Conservation (phyloP, 2,113 vertebrate genomes). For the Heliornis fulica region DNA sequence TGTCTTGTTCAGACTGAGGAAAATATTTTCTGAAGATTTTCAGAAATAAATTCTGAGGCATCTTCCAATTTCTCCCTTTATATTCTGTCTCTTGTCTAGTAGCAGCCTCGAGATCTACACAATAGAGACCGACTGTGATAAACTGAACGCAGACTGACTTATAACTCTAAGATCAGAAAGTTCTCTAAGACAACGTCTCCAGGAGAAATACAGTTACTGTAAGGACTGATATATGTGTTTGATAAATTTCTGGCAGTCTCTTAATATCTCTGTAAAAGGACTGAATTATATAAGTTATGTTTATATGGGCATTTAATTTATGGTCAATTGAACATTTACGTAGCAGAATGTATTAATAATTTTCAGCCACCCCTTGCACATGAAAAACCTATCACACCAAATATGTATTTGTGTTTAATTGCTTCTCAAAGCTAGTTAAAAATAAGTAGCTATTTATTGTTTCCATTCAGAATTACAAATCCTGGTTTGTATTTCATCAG, state of each 20-base stretch:
- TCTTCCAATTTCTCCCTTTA: background rate
- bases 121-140: background rate
- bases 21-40: background rate
- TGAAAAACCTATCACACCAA: background rate
- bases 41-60: background rate
- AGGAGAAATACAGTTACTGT: background rate
- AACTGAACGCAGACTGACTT: background rate
- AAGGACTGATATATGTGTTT: background rate
- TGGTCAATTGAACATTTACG: background rate
- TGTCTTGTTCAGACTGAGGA: background rate
- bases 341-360: background rate
- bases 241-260: background rate
- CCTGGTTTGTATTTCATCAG: conserved; percentile 48
- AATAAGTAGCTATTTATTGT: background rate
- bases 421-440: background rate
- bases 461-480: conserved; percentile 63
- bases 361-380: background rate
- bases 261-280: background rate
- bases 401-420: background rate
- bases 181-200: background rate
- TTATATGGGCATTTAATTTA: background rate
- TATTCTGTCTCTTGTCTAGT: background rate
- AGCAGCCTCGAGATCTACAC: background rate
- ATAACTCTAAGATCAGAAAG: background rate
- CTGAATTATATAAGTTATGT: background rate